These are phyloP conservation scores for Drosophila siamana DNA, from an alignment of 2,888 invertebrate species.

Conservation along the genomic window DNA sequence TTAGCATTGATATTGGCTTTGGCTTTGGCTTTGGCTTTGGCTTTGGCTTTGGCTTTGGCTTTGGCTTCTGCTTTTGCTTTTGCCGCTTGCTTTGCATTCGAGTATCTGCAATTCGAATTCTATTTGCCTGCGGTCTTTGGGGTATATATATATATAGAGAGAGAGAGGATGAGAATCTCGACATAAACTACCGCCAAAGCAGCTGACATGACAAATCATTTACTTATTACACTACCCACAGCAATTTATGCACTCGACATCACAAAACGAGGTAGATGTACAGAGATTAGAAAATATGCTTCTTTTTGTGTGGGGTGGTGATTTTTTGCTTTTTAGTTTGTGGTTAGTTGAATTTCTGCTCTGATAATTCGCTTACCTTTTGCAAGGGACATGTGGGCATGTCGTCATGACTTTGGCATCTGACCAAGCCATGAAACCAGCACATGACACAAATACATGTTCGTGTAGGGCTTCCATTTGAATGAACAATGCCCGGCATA, in stretches of 20 bases:
- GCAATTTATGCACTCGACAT: conserved; percentile 36
- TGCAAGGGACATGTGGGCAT: conserved; percentile 7
- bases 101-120: conserved; percentile 1
- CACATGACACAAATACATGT: neutral
- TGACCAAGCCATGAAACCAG: conserved; percentile 51
- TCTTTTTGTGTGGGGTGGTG: no score
- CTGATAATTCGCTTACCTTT: conserved; percentile 41
- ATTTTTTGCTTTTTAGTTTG: conserved; percentile 5
- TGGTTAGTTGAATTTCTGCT: conserved; percentile 24
- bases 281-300: conserved; percentile 36
- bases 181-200: conserved; percentile 21
- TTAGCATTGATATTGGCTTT: conserved; percentile 42
- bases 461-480: conserved; percentile 50
- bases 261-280: conserved; percentile 5
- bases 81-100: conserved; percentile 24
- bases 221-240: conserved; percentile 48
- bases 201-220: conserved; percentile 73
- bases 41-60: neutral
- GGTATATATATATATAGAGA: no score
- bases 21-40: neutral
- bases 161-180: no score
- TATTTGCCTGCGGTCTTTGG: conserved; percentile 2
- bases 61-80: neutral
- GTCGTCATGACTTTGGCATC: conserved; percentile 52
- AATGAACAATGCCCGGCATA: conserved; percentile 44